Base-by-base conservation (phyloP, 1,140 invertebrate species). In the Neodiprion pinetum region DNA sequence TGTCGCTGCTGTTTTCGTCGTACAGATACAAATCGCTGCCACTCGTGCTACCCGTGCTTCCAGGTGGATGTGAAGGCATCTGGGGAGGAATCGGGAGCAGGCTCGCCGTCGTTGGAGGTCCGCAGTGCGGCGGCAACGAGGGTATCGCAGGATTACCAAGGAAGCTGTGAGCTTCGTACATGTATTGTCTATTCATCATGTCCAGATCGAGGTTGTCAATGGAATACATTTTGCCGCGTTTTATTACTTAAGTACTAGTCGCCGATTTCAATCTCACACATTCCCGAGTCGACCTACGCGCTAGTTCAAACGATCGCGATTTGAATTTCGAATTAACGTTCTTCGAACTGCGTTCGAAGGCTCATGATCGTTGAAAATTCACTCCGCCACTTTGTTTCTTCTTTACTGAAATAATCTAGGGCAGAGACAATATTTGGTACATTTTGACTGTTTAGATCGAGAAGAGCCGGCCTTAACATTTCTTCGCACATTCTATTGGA, bases 191-290 rank as follows among this genome's bases (percentile, higher is more conserved):
- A 72, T 90, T 90, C 80, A 90, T 88, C 72, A 87, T 87, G 50
- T 90, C 89, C 40, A 89, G 74, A 73, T 90, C 89, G 65, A 90
- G 80, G 81, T 90, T 89, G n/a, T 90, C 89, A 87, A 90, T 89
- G 7, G 86, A 88, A 80, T 90, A 90, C 88, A 90, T 89, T 68
- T 83, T 84, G 17, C 50, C 48, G 3, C 40, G 68, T 65, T 69
- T 14, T 48, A 68, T 48, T 74, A 21, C n/a, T 23, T 72, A n/a
- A n/a, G n/a, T n/a, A 40, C 28, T 40, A 40, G 2, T 40, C 28
- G 28, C 28, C 28, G 28, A 40, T 40, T 40, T 40, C 1, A 40
- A 40, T 40, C 28, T 40, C 28, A 40, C 72, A 53, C 21, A 47
- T n/a, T 67, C 14, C 7, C 17, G 48, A 17, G 14, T 28, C 14